phyloP scores from a whole-genome alignment of 1,140 invertebrate species.

The Aradophagus sp. region DNA sequence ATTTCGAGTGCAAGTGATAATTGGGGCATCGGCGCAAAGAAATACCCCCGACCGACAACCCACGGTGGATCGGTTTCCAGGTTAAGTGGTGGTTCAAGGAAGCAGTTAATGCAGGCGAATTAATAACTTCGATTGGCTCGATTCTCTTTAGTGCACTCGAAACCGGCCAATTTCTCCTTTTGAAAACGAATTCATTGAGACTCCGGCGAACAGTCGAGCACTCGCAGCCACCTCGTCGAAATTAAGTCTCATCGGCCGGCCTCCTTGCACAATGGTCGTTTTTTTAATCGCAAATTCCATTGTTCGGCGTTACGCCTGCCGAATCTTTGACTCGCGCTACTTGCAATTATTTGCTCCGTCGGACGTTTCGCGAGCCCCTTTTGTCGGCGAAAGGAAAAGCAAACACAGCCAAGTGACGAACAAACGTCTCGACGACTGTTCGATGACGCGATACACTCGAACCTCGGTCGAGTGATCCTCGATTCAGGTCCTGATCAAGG shows the following conservation, averaged over 20 bases:
- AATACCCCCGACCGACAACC: constrained; percentile 35
- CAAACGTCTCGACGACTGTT: too few relatives aligned
- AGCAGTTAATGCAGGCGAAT: constrained; percentile 54
- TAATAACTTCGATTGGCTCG: constrained; percentile 56
- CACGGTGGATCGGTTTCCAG: constrained; percentile 43
- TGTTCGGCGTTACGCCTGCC: constrained; percentile 22
- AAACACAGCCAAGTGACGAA: too few relatives aligned
- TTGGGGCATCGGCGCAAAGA: constrained; percentile 30
- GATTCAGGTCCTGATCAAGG: too few relatives aligned
- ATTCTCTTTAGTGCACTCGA: constrained; percentile 50
- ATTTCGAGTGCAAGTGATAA: constrained; percentile 19
- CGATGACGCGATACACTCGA: too few relatives aligned
- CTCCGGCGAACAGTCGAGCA: constrained; percentile 31
- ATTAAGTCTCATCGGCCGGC: constrained; percentile 40
- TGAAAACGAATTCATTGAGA: constrained; percentile 51
- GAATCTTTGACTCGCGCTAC: too few relatives aligned
- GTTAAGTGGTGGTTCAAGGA: constrained; percentile 48
- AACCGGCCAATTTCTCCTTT: constrained; percentile 50
- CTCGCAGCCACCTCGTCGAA: constrained; percentile 29
- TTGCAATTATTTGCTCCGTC: too few relatives aligned
- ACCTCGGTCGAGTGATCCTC: too few relatives aligned
- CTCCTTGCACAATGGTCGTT: constrained; percentile 25
- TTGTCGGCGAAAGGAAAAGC: too few relatives aligned
- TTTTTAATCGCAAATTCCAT: constrained; percentile 40
- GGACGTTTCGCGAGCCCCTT: too few relatives aligned